Conservation (phyloP, 2,888 invertebrate species). For the Pseudolycoriella hygida region DNA sequence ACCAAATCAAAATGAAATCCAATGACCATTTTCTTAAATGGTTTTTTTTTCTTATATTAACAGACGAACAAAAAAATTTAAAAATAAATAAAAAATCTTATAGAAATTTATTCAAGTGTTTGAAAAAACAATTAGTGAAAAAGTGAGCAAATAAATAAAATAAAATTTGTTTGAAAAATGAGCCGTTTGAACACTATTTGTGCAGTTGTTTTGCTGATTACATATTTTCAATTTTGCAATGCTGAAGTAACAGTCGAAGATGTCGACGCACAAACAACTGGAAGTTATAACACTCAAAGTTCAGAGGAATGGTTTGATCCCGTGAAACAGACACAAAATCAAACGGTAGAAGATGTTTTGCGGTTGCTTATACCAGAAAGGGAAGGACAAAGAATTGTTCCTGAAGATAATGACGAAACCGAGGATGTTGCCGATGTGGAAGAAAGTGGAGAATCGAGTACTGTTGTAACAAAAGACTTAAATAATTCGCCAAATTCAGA, state of each 20-base stretch:
- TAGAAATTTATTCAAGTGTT: not conserved
- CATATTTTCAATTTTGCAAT: not conserved
- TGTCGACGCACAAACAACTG: not conserved
- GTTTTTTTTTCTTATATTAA: not conserved
- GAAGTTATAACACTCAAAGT: not conserved
- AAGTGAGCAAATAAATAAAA: not conserved
- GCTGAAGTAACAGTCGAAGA: no score
- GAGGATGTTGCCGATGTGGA: not conserved
- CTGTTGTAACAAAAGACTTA: not conserved
- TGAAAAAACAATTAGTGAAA: not conserved
- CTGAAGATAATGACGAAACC: no score
- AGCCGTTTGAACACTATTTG: not conserved
- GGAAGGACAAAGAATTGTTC: no score
- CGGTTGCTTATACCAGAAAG: not conserved
- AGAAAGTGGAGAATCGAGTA: not conserved
- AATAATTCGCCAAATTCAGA: not conserved
- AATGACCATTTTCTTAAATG: no score
- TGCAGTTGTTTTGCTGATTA: not conserved
- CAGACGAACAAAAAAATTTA: not conserved
- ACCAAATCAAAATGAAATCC: no score
- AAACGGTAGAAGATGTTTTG: not conserved
- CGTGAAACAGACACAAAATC: not conserved
- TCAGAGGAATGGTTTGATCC: slow-evolving; percentile 6
- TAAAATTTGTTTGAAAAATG: slow-evolving; percentile 2
- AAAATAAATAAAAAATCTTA: not conserved